Evolutionary conservation across 2,888 invertebrate genomes (phyloP).

Genomic region (Drosophila mimica): DNA sequence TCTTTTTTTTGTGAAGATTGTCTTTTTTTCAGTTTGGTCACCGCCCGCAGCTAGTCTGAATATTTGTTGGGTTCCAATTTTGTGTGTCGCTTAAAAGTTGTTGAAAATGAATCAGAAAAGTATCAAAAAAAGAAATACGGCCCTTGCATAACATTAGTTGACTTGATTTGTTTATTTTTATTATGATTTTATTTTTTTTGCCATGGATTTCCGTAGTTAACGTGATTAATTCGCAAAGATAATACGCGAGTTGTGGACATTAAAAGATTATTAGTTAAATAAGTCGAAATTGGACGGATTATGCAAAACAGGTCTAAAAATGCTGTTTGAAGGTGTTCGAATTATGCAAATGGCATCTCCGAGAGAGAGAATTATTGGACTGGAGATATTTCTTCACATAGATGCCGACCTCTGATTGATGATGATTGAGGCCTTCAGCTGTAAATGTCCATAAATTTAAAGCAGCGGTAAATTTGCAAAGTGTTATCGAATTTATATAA

Average conservation of each 20-base stretch:
- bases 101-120: slow-evolving; percentile 43
- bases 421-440: background rate
- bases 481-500: background rate
- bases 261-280: slow-evolving; percentile 50
- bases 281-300: slow-evolving; percentile 25
- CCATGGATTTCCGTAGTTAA: slow-evolving; percentile 30
- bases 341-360: slow-evolving; percentile 6
- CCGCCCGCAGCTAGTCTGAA: slow-evolving; percentile 50
- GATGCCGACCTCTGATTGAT: background rate
- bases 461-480: background rate
- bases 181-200: background rate
- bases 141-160: slow-evolving; percentile 49
- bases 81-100: slow-evolving; percentile 21
- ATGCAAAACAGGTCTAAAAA: slow-evolving; percentile 30
- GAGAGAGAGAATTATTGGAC: background rate
- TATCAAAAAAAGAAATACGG: background rate
- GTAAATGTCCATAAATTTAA: background rate
- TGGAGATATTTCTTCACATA: background rate
- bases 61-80: slow-evolving; percentile 14
- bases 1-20: slow-evolving; percentile 9
- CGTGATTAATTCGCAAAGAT: slow-evolving; percentile 65
- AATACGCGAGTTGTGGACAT: slow-evolving; percentile 26
- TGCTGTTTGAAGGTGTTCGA: slow-evolving; percentile 1
- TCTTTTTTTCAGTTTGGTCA: slow-evolving; percentile 21
- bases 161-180: slow-evolving; percentile 4